phyloP scores from a whole-genome alignment of 2,797 vertebrate genomes.

The Somateria mollissima region DNA sequence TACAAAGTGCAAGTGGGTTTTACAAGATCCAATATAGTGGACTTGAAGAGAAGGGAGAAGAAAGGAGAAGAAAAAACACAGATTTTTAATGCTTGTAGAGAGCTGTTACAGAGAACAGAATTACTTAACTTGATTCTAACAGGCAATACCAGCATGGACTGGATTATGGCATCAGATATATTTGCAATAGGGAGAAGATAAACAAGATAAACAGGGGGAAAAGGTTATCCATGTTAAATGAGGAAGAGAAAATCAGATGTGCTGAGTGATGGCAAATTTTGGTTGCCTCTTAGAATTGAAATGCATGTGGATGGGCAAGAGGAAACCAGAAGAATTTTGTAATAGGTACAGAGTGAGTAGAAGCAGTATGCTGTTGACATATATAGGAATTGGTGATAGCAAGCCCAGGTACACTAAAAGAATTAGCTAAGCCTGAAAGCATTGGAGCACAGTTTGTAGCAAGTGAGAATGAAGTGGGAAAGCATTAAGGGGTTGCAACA shows the following conservation, averaged over 20 bases:
- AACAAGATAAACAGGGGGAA: accelerated
- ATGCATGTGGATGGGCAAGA: not conserved
- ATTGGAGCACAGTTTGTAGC: not conserved
- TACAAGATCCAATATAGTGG: not conserved
- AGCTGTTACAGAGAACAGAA: not conserved
- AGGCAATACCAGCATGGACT: accelerated
- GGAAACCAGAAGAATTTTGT: conserved; percentile 1
- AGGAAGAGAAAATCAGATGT: not conserved
- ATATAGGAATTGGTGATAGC: not conserved
- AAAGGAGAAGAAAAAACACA: not conserved
- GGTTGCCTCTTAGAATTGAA: not conserved
- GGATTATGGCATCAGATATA: not conserved
- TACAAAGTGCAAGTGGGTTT: not conserved
- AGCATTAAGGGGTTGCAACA: not conserved
- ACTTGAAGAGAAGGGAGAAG: not conserved
- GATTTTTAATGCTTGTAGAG: not conserved
- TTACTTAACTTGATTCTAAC: not conserved
- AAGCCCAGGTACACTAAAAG: not conserved
- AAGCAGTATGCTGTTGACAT: not conserved
- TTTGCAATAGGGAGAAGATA: not conserved
- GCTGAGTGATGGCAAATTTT: not conserved
- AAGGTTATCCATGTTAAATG: not conserved
- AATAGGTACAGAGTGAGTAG: not conserved
- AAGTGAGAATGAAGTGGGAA: not conserved
- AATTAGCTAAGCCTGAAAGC: not conserved